Evolutionary conservation across 1,140 invertebrate species (phyloP).

Genomic region (Argopecten irradians): DNA sequence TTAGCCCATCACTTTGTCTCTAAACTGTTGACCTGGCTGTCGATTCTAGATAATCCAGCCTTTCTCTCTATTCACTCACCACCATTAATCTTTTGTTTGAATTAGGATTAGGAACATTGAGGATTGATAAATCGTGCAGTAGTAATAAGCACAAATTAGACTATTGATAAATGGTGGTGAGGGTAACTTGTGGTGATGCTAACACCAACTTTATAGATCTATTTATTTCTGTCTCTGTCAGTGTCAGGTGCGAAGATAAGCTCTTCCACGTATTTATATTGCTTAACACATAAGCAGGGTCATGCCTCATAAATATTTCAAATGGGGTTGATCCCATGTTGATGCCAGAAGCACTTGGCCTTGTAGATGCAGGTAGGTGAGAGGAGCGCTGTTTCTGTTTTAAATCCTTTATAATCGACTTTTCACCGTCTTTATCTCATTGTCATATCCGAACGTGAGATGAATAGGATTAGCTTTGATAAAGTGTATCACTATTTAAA

Average conservation of each 20-base stretch:
- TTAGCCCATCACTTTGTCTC: not conserved
- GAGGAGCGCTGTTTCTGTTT: not conserved
- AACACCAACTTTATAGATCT: not conserved
- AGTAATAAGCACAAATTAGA: too few species aligned
- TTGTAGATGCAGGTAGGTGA: not conserved
- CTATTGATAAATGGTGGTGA: too few species aligned
- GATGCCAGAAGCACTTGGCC: not conserved
- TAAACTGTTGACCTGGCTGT: not conserved
- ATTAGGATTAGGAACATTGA: too few species aligned
- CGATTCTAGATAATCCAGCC: constrained; percentile 13
- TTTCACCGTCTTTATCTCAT: not conserved
- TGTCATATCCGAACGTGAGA: not conserved
- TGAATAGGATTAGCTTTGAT: not conserved
- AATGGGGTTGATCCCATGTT: not conserved
- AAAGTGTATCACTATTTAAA: not conserved
- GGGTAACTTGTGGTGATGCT: too few species aligned
- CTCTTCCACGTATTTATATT: constrained; percentile 10
- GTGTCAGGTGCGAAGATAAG: not conserved
- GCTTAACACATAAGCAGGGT: constrained; percentile 9
- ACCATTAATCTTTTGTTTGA: constrained; percentile 10
- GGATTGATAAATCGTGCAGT: too few species aligned
- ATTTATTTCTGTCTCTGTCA: not conserved
- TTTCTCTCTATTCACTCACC: not conserved
- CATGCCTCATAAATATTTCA: constrained; percentile 16
- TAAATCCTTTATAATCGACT: not conserved